A percentile compares a stretch with the other conserved stretches of the same genome.
phyloP scores from a whole-genome alignment of 1,140 invertebrate species.

The Chionoecetes opilio region DNA sequence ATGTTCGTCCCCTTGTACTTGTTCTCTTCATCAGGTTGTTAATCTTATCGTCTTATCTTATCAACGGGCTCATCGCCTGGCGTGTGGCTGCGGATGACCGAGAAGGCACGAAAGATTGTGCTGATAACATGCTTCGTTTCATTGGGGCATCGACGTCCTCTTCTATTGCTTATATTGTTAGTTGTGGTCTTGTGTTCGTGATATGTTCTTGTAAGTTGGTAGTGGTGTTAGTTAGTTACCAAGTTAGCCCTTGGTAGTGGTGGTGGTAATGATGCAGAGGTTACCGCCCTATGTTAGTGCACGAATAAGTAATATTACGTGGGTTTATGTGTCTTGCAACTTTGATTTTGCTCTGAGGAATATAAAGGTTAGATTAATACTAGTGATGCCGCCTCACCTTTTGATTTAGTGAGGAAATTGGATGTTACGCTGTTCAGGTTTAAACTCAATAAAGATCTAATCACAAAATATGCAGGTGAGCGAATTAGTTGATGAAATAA shows the following conservation, averaged over 20 bases:
- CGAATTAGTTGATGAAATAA: too few relatives aligned
- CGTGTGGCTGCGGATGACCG: background rate
- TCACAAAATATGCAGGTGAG: too few relatives aligned
- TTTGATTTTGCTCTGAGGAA: too few relatives aligned
- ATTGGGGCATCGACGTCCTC: background rate
- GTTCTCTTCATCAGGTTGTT: background rate
- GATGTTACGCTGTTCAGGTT: too few relatives aligned
- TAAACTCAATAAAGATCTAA: too few relatives aligned
- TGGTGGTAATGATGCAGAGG: background rate
- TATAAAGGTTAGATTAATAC: too few relatives aligned
- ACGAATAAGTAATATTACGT: too few relatives aligned
- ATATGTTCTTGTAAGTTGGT: background rate
- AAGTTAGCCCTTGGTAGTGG: background rate
- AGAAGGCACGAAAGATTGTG: background rate
- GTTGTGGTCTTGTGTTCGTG: background rate
- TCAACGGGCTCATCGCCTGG: background rate
- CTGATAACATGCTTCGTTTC: background rate
- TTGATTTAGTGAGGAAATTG: too few relatives aligned
- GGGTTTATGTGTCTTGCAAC: too few relatives aligned
- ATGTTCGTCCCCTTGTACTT: background rate
- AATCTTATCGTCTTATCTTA: constrained; percentile 11
- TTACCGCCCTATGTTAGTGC: background rate
- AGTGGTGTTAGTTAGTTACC: background rate
- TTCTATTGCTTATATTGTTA: background rate
- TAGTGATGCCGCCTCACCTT: too few relatives aligned